Percentiles rank a stretch among this genome's conserved stretches.
These are phyloP conservation scores for Ahaetulla prasina DNA, from an alignment of 2,113 vertebrate species.

Conservation along the genomic window DNA sequence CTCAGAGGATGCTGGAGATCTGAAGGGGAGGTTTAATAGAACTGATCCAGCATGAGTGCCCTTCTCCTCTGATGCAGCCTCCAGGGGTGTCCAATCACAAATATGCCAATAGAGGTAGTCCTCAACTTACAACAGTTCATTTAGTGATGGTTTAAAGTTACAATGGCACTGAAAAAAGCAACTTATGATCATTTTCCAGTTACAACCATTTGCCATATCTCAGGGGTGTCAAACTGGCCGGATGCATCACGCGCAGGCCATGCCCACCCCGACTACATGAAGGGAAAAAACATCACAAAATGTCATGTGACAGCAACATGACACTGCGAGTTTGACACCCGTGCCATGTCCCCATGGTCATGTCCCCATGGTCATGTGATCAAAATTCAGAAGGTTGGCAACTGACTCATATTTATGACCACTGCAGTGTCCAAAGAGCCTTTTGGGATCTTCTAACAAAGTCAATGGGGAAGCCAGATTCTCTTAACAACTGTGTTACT, in stretches of 20 bases:
- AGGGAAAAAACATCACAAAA: too few species aligned
- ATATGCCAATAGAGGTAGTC: neutral
- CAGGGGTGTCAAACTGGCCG: too few species aligned
- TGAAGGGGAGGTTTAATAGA: neutral
- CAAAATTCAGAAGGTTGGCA: neutral
- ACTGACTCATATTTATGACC: neutral
- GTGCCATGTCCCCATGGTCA: neutral
- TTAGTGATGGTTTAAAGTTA: neutral
- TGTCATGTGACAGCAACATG: too few species aligned
- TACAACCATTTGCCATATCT: neutral
- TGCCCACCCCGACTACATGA: too few species aligned
- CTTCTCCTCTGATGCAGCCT: neutral
- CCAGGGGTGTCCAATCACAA: neutral
- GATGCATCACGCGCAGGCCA: too few species aligned
- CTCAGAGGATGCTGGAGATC: neutral
- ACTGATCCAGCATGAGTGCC: neutral
- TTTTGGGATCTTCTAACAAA: neutral
- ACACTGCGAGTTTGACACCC: too few species aligned
- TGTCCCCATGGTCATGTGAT: neutral
- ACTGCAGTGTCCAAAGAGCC: neutral
- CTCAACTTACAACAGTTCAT: neutral
- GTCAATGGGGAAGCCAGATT: neutral
- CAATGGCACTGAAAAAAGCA: neutral
- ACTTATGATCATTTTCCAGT: neutral
- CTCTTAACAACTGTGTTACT: neutral